Percentiles rank a stretch among this genome's conserved stretches.
Conservation (phyloP, 2,113 vertebrate genomes). For the Etheostoma cragini region DNA sequence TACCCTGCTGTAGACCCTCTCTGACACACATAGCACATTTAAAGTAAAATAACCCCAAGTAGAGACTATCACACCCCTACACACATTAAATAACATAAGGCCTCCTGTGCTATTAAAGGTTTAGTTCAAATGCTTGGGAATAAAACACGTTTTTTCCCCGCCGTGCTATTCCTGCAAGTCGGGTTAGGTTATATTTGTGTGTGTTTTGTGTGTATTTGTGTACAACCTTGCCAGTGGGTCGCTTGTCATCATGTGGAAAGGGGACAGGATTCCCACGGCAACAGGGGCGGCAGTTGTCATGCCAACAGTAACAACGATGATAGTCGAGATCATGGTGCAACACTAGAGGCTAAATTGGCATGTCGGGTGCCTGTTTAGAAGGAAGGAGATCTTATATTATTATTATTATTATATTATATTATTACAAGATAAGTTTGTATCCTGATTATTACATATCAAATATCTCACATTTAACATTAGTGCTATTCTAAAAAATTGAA, state of each 20-base stretch:
- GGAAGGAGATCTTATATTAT: not conserved
- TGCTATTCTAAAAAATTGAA: not conserved
- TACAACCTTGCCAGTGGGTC: conserved; percentile 60
- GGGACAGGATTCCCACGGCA: conserved; percentile 44
- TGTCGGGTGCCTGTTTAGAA: not conserved
- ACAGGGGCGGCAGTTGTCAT: conserved; percentile 39
- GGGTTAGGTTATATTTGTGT: not conserved
- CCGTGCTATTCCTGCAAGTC: not conserved
- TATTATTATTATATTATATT: no score
- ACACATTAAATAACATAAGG: not conserved
- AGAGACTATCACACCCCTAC: not conserved
- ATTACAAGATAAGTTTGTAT: no score
- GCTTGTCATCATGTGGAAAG: conserved; percentile 31
- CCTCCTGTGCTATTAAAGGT: not conserved
- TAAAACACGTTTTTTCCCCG: not conserved
- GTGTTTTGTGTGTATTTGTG: not conserved
- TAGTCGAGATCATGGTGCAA: conserved; percentile 1
- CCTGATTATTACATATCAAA: not conserved
- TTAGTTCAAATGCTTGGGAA: not conserved
- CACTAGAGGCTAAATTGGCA: not conserved
- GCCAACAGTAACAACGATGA: conserved; percentile 32
- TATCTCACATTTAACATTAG: not conserved
- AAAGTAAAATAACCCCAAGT: not conserved
- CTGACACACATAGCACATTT: not conserved
- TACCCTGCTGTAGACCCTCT: no score